Conservation (phyloP, 2,888 invertebrate species). For the Colletes collaris region DNA sequence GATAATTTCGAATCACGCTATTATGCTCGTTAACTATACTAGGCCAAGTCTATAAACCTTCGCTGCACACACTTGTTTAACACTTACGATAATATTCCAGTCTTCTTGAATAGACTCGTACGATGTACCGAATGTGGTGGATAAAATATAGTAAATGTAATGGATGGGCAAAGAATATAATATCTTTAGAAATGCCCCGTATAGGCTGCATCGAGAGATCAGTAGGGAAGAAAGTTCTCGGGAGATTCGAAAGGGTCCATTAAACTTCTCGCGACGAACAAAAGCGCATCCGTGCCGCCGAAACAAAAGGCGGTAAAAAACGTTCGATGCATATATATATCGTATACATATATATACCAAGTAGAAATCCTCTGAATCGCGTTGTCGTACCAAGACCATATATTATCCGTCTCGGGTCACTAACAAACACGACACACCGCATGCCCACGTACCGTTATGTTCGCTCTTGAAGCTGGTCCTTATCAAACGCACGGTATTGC, state of each 20-base stretch:
- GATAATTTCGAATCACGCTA: too few relatives aligned
- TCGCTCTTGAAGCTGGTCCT: slow-evolving; percentile 48
- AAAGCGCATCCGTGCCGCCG: slow-evolving; percentile 8
- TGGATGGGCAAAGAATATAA: too few relatives aligned
- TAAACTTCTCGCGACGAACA: slow-evolving; percentile 19
- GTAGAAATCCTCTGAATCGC: slow-evolving; percentile 30
- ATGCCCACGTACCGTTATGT: slow-evolving; percentile 60
- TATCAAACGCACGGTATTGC: slow-evolving; percentile 42
- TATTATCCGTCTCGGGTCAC: slow-evolving; percentile 49
- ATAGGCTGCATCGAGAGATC: slow-evolving; percentile 6
- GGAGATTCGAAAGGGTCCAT: slow-evolving; percentile 34
- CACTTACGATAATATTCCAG: too few relatives aligned
- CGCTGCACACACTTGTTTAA: too few relatives aligned
- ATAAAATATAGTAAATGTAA: too few relatives aligned
- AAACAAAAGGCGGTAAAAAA: slow-evolving; percentile 26
- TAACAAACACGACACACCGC: slow-evolving; percentile 49
- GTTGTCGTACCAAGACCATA: slow-evolving; percentile 24
- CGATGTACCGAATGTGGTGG: too few relatives aligned
- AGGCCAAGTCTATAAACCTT: too few relatives aligned
- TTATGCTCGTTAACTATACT: too few relatives aligned
- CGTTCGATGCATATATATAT: background rate
- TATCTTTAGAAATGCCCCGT: too few relatives aligned
- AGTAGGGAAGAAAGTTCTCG: slow-evolving; percentile 7
- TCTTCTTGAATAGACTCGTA: too few relatives aligned
- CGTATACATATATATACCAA: background rate